Conservation (phyloP, 2,113 vertebrate genomes). For the Caranx melampygus region DNA sequence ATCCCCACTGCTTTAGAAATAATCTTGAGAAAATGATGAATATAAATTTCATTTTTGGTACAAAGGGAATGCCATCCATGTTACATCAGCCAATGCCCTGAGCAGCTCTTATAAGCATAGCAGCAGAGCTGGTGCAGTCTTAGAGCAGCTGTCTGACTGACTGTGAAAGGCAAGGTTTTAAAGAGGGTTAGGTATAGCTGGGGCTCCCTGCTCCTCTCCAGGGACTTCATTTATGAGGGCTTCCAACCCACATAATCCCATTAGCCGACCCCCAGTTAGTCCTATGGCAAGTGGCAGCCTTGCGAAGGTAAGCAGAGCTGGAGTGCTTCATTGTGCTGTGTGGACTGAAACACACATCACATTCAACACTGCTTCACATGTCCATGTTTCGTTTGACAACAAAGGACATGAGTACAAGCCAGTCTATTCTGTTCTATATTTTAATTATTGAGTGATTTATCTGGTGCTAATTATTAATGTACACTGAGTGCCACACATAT, state of each 20-base stretch:
- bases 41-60: slow-evolving; percentile 29
- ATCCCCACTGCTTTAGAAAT: slow-evolving; percentile 23
- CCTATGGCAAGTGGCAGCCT: slow-evolving; percentile 54
- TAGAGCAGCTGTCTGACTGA: slow-evolving; percentile 52
- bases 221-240: slow-evolving; percentile 77
- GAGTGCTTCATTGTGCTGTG: slow-evolving; percentile 30
- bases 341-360: slow-evolving; percentile 43
- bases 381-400: background rate
- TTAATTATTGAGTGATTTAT: background rate
- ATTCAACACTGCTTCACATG: slow-evolving; percentile 1
- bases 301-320: slow-evolving; percentile 58
- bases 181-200: slow-evolving; percentile 72
- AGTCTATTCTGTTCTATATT: background rate
- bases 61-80: slow-evolving; percentile 34
- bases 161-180: slow-evolving; percentile 70
- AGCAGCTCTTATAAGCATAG: slow-evolving; percentile 29
- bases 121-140: slow-evolving; percentile 58
- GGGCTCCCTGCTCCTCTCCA: slow-evolving; percentile 64
- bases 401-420: background rate
- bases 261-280: slow-evolving; percentile 72
- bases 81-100: slow-evolving; percentile 36
- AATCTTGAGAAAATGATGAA: slow-evolving; percentile 45
- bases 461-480: background rate
- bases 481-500: background rate
- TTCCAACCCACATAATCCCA: slow-evolving; percentile 79